A percentile compares a stretch with the other conserved stretches of the same genome.
These are phyloP conservation scores for Psilopogon haemacephalus DNA, from an alignment of 2,113 vertebrate species.

Conservation along the genomic window DNA sequence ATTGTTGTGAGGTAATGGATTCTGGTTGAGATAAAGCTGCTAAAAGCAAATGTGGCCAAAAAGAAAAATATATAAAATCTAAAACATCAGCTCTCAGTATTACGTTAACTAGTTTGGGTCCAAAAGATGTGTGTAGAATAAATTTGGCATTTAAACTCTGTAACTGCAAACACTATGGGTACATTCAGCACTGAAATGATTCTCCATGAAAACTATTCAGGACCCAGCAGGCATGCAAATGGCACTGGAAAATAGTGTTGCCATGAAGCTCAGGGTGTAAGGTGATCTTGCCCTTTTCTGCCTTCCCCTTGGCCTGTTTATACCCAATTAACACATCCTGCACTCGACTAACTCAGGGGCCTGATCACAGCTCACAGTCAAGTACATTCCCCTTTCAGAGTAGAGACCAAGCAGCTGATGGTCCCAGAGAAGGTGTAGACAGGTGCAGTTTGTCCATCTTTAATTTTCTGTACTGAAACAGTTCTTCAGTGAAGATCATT, in stretches of 20 bases:
- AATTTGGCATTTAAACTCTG: background rate
- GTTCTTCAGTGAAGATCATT: background rate
- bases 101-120: background rate
- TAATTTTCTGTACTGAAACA: background rate
- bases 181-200: background rate
- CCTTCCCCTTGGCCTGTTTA: background rate
- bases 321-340: background rate
- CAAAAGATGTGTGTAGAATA: background rate
- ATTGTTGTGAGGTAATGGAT: background rate
- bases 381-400: background rate
- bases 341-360: accelerated
- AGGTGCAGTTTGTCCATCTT: background rate
- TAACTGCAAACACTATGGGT: background rate
- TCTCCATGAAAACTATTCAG: background rate
- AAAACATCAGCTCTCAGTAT: background rate
- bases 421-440: background rate
- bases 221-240: background rate
- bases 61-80: background rate
- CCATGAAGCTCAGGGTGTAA: background rate
- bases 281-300: background rate
- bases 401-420: background rate
- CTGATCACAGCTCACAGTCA: background rate
- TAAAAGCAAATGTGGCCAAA: background rate
- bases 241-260: background rate
- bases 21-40: background rate